These are phyloP conservation scores for Acestrorhynchus altus DNA, from an alignment of 2,797 vertebrate species.

Conservation along the genomic window DNA sequence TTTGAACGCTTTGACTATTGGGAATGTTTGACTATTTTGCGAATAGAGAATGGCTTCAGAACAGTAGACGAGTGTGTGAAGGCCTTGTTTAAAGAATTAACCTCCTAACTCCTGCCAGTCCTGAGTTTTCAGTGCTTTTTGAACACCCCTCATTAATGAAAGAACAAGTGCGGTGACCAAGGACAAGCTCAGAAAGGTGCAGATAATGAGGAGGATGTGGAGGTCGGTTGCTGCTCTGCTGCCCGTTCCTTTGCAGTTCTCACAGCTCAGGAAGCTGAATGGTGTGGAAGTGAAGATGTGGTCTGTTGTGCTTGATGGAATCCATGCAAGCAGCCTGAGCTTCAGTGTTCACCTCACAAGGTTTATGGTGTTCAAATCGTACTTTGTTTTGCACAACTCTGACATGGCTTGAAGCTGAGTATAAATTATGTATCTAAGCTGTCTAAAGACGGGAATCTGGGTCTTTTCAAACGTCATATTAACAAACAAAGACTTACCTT, in stretches of 20 bases:
- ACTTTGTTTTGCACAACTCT: too few relatives aligned
- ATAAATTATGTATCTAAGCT: too few relatives aligned
- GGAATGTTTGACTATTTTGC: constrained; percentile 34
- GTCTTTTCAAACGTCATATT: too few relatives aligned
- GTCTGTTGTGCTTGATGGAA: neutral
- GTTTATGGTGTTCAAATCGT: neutral
- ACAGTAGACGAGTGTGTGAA: constrained; percentile 17
- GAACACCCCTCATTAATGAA: constrained; percentile 18
- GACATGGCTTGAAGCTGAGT: too few relatives aligned
- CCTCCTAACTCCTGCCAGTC: constrained; percentile 48
- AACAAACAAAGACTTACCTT: too few relatives aligned
- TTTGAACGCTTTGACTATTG: too few relatives aligned
- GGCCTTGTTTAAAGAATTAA: constrained; percentile 52
- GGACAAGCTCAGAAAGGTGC: neutral
- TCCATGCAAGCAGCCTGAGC: neutral
- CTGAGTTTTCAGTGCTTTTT: constrained; percentile 34
- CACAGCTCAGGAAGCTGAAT: neutral
- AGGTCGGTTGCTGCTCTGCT: neutral
- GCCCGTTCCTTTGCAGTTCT: neutral
- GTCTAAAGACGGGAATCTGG: too few relatives aligned
- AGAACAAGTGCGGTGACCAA: constrained; percentile 31
- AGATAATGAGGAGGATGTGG: constrained; percentile 28
- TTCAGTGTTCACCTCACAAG: neutral
- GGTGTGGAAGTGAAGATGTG: neutral
- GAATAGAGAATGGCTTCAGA: constrained; percentile 34